Percentiles rank a stretch among this genome's conserved stretches.
Evolutionary conservation across 2,113 vertebrate species (phyloP).

Genomic region (Mesembrinibis cayennensis): DNA sequence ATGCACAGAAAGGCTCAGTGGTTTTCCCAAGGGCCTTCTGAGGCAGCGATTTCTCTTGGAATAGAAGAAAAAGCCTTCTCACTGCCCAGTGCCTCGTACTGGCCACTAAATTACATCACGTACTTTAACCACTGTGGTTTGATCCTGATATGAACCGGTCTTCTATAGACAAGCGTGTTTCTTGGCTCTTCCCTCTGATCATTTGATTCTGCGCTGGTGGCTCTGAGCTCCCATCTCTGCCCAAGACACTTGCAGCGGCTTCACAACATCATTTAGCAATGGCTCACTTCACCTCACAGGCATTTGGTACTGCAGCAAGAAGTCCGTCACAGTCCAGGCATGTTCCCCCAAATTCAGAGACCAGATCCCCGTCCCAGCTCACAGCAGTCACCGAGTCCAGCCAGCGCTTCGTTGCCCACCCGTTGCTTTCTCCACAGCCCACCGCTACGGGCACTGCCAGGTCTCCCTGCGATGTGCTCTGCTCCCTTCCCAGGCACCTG

Average conservation of each 20-base stretch:
- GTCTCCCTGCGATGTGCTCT: background rate
- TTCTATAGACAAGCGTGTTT: background rate
- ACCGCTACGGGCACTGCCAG: background rate
- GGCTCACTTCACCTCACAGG: background rate
- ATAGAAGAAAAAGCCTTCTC: background rate
- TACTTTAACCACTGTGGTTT: background rate
- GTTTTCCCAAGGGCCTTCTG: background rate
- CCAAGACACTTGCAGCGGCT: background rate
- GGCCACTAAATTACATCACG: background rate
- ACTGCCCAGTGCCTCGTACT: background rate
- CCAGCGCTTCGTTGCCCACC: rapidly evolving
- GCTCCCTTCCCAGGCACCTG: background rate
- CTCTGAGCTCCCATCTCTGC: background rate
- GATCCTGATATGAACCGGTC: rapidly evolving
- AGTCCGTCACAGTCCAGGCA: background rate
- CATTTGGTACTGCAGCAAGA: background rate
- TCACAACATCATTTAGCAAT: background rate
- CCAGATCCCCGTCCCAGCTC: rapidly evolving
- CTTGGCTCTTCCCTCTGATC: background rate
- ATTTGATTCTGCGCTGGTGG: background rate
- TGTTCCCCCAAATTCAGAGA: background rate
- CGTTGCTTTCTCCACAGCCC: background rate
- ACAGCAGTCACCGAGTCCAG: background rate
- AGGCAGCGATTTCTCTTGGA: background rate
- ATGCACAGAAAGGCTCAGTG: too few relatives aligned